Evolutionary conservation across 2,797 vertebrate genomes (phyloP), one percentile per base, ranked within the genome.

Genomic region (Tadarida brasiliensis): DNA sequence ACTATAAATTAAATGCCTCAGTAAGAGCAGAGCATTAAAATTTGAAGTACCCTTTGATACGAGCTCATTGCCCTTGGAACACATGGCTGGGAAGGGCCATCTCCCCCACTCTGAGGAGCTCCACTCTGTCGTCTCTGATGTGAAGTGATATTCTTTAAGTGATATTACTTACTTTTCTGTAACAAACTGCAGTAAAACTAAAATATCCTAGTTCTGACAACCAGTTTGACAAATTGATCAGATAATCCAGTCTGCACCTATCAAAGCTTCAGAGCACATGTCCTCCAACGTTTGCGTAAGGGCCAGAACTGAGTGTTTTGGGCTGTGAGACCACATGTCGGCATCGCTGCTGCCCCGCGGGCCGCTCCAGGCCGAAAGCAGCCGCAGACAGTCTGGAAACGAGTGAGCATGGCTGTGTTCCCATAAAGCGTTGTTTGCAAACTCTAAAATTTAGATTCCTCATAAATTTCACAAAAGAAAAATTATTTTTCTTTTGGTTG

Each of bases 1-100:
- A 59, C 74, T 89, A 74, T 83, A 82, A 96, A 94, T 94, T 80
- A 92, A 96, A 94, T 87, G 83, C 83, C 68, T 96, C 74, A 19
- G 0, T 81, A 74, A 95, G 74, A 95, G 28, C 84, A 80, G 65
- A 65, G 30, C 24, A 67, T 95, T 87, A 70, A 85, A 94, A 84
- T 84, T 92, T 67, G 67, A 94, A 87, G 56, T 33, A 15, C 24
- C 35, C 68, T 86, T 88, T 78, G 94, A 67, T 22, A 56, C 56
- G 35, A 54, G n/a, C 30, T 78, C 33, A 28, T 35, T 73, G 35
- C 70, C 81, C 61, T 90, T 6, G 15, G 26, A n/a, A 70, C 7
- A 10, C 15, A 2, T 14, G 5, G 83, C 6, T 1, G 8, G 39
- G 28, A 14, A 30, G 30, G 22, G 35, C 49, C 5, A 2, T 28